A percentile compares a stretch with the other conserved stretches of the same genome.
Conservation (phyloP, 2,888 invertebrate species). For the Dendrolimus houi region DNA sequence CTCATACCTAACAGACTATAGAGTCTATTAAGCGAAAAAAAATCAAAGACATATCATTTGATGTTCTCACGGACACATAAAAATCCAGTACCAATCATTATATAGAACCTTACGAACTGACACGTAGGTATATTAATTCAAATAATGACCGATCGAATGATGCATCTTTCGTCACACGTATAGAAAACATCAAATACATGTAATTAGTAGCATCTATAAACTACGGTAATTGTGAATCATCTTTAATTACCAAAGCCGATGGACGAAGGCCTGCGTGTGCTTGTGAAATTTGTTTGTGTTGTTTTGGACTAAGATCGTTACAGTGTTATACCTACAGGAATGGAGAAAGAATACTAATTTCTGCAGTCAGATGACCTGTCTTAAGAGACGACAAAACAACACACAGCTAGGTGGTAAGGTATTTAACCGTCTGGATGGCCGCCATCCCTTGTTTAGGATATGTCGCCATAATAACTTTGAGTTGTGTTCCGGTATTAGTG, state of each 20-base stretch:
- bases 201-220: slow-evolving; percentile 72
- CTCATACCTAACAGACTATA: slow-evolving; percentile 1
- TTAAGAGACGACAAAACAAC: not conserved
- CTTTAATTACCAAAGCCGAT: slow-evolving; percentile 68
- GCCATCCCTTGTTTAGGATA: not conserved
- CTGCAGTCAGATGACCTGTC: not conserved
- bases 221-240: slow-evolving; percentile 68
- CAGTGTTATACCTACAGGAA: not conserved
- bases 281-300: slow-evolving; percentile 12
- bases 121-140: slow-evolving; percentile 75
- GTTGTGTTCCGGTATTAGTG: not conserved
- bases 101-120: slow-evolving; percentile 63
- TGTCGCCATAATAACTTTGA: not conserved
- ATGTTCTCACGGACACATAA: slow-evolving; percentile 67
- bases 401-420: not conserved
- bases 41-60: slow-evolving; percentile 62
- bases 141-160: slow-evolving; percentile 66
- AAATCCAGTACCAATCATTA: slow-evolving; percentile 64
- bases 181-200: slow-evolving; percentile 72
- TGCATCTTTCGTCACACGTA: slow-evolving; percentile 71
- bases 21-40: slow-evolving; percentile 34
- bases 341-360: not conserved
- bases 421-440: not conserved
- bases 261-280: slow-evolving; percentile 33
- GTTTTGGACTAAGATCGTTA: not conserved